A percentile compares a stretch with the other conserved stretches of the same genome.
phyloP scores from a whole-genome alignment of 2,113 vertebrate species.

The Saguinus imperator region DNA sequence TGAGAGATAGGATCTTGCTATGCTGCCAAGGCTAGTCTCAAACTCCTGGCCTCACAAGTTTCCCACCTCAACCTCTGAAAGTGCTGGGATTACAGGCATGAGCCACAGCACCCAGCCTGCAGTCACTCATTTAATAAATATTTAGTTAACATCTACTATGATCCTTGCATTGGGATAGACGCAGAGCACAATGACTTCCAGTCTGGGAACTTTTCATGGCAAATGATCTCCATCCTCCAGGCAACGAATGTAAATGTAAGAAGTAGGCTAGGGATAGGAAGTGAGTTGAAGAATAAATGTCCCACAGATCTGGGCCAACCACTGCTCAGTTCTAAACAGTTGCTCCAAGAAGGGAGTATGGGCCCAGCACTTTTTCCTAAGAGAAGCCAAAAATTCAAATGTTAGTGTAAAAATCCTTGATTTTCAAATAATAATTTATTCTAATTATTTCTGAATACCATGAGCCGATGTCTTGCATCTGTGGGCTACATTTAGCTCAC shows the following conservation, averaged over 20 bases:
- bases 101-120: background rate
- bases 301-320: background rate
- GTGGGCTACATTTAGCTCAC: background rate
- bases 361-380: background rate
- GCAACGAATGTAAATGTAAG: background rate
- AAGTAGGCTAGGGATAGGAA: background rate
- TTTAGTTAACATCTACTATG: background rate
- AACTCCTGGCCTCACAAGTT: too few species aligned
- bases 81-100: too few species aligned
- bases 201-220: background rate
- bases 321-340: background rate
- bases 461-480: background rate
- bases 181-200: background rate
- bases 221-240: background rate
- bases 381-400: background rate
- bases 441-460: background rate
- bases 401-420: background rate
- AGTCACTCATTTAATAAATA: background rate
- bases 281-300: accelerated
- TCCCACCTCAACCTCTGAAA: too few species aligned
- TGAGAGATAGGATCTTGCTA: too few species aligned
- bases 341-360: background rate
- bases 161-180: too few species aligned
- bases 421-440: background rate
- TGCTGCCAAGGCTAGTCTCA: too few species aligned